Evolutionary conservation across 1,140 invertebrate genomes (phyloP), one percentile per base, ranked within the genome.

Genomic region (Ceratina australensis): DNA sequence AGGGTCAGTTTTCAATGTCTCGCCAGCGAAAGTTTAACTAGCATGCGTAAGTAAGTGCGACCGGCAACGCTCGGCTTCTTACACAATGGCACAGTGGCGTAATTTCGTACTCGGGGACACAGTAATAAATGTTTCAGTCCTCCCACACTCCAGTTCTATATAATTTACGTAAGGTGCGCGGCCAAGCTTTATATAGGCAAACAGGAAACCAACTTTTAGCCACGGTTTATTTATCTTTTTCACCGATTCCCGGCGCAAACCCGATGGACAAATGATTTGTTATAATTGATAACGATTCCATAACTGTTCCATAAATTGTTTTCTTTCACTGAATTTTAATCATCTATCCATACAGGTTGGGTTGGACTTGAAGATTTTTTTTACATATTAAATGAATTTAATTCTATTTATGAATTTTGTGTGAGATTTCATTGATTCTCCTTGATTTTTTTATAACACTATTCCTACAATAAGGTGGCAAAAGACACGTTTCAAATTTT

Each of bases 1-100:
- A 57, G 81, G 81, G 82, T 83, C 82, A 83, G 77, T 81, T 81
- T 85, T 85, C 79, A 85, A 78, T 81, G 66, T 81, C 74, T 49
- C 47, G 50, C 50, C 59, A 78, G 82, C 79, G 83, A 85, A 85
- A 85, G 83, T 85, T 85, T 81, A 85, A 84, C 82, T 84, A 85
- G 79, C 50, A 63, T 78, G 79, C 73, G 78, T 42, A 42, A 42
- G 33, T 42, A 42, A 42, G 33, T 83, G 61, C 42, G 54, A 54
- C 63, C 54, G 74, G 60, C 71, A 72, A 85, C 78, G 79, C 33
- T 42, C 10, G 33, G 33, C 82, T 85, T 85, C 82, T 85, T 85
- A 79, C 82, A 85, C 83, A 85, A 85, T 85, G 74, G 33, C 52
- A 81, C 71, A 84, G 74, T 85, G 83, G 83, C 83, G 83, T 84